Evolutionary conservation across 1,140 invertebrate species (phyloP).

Genomic region (Cotesia glomerata): DNA sequence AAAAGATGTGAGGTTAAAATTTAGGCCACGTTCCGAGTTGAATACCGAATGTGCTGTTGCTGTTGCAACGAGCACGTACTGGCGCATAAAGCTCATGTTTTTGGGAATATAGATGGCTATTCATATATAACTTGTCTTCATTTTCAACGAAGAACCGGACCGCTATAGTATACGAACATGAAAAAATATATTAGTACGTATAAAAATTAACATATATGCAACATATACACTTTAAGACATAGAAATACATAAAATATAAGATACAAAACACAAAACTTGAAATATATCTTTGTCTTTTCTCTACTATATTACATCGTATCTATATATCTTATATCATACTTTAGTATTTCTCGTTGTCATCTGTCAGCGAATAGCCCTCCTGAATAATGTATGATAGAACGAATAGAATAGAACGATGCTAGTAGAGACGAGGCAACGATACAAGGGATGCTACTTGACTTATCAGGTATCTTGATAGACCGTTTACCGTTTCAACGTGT

Average conservation of each 20-base stretch:
- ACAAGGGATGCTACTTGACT: constrained; percentile 30
- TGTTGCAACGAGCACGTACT: constrained; percentile 9
- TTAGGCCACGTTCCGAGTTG: background rate
- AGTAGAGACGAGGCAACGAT: background rate
- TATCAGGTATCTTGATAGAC: constrained; percentile 33
- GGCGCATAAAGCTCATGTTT: constrained; percentile 10
- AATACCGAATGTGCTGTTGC: constrained; percentile 5
- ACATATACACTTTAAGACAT: too few species aligned
- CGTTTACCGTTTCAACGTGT: constrained; percentile 39
- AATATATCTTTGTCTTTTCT: constrained; percentile 34
- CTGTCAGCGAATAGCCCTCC: constrained; percentile 33
- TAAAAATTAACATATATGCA: too few species aligned
- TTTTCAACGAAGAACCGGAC: constrained; percentile 20
- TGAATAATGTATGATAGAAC: constrained; percentile 45
- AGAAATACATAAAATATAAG: too few species aligned
- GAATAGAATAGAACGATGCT: constrained; percentile 9
- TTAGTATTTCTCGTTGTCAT: constrained; percentile 42
- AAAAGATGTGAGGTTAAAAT: background rate
- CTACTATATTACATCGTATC: too few species aligned
- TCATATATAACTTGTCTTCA: constrained; percentile 45
- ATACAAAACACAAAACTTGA: constrained; percentile 34
- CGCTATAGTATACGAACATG: background rate
- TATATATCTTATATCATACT: background rate
- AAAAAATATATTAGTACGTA: background rate
- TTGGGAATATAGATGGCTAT: constrained; percentile 9